These are phyloP conservation scores for Sepiola atlantica DNA, from an alignment of 2,888 invertebrate species.

Conservation along the genomic window DNA sequence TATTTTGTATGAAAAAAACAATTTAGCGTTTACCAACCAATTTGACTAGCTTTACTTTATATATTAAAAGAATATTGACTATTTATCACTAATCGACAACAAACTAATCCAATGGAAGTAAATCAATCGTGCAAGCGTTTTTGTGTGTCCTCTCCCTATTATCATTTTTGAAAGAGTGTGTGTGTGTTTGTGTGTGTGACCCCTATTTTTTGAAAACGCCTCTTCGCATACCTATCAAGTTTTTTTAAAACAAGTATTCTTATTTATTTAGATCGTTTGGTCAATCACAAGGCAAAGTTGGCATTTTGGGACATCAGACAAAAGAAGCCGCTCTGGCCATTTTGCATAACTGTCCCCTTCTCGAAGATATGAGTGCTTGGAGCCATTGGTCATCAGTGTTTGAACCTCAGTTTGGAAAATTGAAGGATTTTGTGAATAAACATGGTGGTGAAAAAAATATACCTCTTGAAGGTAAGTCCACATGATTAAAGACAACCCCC, in stretches of 20 bases:
- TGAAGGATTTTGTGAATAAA: conserved; percentile 71
- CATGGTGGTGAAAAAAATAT: conserved; percentile 66
- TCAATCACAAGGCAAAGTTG: conserved; percentile 57
- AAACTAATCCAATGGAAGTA: too few species aligned
- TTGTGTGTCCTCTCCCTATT: too few species aligned
- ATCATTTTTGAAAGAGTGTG: too few species aligned
- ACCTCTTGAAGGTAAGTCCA: conserved; percentile 59
- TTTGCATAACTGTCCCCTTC: conserved; percentile 70
- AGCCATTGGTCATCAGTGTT: conserved; percentile 72
- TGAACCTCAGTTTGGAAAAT: conserved; percentile 69
- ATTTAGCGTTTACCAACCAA: too few species aligned
- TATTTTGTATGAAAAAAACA: too few species aligned
- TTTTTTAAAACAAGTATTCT: too few species aligned
- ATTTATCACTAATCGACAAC: too few species aligned
- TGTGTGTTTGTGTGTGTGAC: conserved; percentile 45
- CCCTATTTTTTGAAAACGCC: too few species aligned
- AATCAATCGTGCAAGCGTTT: too few species aligned
- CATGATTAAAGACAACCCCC: background rate
- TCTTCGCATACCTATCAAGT: too few species aligned
- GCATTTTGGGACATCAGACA: conserved; percentile 68
- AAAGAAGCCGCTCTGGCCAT: conserved; percentile 68
- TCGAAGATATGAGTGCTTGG: conserved; percentile 69
- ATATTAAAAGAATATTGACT: too few species aligned
- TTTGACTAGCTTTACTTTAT: too few species aligned
- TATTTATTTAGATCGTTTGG: conserved; percentile 36